Evolutionary conservation across 64 coral and sea anemone genomes (phyloP), one percentile per base, ranked within the genome.

Genomic region (Anthopleura sola): DNA sequence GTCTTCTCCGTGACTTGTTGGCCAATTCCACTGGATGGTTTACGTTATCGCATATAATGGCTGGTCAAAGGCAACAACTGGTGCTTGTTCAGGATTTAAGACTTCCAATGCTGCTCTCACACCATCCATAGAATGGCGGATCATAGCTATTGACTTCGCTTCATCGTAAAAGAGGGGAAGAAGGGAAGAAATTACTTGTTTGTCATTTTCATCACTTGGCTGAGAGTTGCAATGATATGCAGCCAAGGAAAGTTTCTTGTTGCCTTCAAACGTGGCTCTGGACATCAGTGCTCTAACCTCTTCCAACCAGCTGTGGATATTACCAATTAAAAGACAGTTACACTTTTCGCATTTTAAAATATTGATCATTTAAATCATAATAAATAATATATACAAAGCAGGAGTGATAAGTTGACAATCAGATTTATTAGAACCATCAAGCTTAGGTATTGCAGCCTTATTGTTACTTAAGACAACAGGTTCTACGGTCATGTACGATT

Each of bases 11-110:
- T 90, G 82, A 13, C 57, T 49, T 13, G 48, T 49, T n/a, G 80
- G 80, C 80, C 64, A 36, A n/a, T 83, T 47, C 88, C 86, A 90
- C 75, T 90, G 88, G 75, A 90, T 90, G 82, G 74, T 68, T n/a
- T 90, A 85, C 40, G 88, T 68, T 37, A 85, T 49, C 6, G 88
- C 82, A 90, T 84, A 90, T 56, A 90, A 31, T 15, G 88, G 88
- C 69, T 44, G 40, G 40, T 44, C 40, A 44, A 44, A 44, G 40
- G 40, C 40, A 44, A 44, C 40, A 44, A 40, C 88, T 37, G 82
- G 88, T 85, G 58, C 76, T 78, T 90, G 82, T 20, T 28, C 39
- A 16, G 38, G 69, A 69, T 85, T 90, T 0, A 84, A 20, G 24
- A 84, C 58, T 84, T 68, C 5, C 7, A 88, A 55, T 40, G 87